These are phyloP conservation scores for Paraplagusia blochii DNA, from an alignment of 2,113 vertebrate genomes.

Conservation along the genomic window DNA sequence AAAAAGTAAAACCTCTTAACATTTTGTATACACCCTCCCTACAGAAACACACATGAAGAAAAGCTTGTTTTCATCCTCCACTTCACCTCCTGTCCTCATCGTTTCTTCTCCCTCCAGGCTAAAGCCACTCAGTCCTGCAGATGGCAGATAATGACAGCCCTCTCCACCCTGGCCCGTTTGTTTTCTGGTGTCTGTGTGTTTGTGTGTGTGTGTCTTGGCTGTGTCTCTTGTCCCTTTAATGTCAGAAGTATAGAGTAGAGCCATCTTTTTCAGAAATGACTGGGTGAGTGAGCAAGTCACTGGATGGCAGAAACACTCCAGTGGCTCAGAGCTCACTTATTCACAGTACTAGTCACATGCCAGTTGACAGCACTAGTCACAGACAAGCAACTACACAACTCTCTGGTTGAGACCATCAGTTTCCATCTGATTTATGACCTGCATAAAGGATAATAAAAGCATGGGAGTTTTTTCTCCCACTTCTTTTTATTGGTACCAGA, in stretches of 20 bases:
- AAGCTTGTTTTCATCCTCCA: slow-evolving; percentile 27
- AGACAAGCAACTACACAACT: neutral
- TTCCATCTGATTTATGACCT: neutral
- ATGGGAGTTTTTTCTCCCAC: no score
- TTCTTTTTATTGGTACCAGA: no score
- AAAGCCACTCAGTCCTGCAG: slow-evolving; percentile 62
- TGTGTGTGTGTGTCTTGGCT: slow-evolving; percentile 23
- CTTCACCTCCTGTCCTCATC: slow-evolving; percentile 24
- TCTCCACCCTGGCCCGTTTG: slow-evolving; percentile 57
- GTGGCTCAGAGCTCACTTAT: slow-evolving; percentile 9
- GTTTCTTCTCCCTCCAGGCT: slow-evolving; percentile 51
- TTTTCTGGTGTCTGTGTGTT: slow-evolving; percentile 7
- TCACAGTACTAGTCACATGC: neutral
- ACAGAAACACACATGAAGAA: slow-evolving; percentile 12
- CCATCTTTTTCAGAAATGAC: slow-evolving; percentile 22
- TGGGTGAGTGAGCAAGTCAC: slow-evolving; percentile 10
- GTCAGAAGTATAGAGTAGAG: slow-evolving; percentile 33
- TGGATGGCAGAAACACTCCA: slow-evolving; percentile 14
- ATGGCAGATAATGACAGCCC: slow-evolving; percentile 71
- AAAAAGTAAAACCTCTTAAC: slow-evolving; percentile 4
- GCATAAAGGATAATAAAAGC: neutral
- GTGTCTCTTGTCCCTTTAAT: slow-evolving; percentile 13
- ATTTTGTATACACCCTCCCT: slow-evolving; percentile 6
- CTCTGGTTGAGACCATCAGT: neutral
- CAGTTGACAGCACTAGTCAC: neutral